Percentiles rank a stretch among this genome's conserved stretches.
phyloP scores from a whole-genome alignment of 2,797 vertebrate genomes.

The Acanthornis magna region DNA sequence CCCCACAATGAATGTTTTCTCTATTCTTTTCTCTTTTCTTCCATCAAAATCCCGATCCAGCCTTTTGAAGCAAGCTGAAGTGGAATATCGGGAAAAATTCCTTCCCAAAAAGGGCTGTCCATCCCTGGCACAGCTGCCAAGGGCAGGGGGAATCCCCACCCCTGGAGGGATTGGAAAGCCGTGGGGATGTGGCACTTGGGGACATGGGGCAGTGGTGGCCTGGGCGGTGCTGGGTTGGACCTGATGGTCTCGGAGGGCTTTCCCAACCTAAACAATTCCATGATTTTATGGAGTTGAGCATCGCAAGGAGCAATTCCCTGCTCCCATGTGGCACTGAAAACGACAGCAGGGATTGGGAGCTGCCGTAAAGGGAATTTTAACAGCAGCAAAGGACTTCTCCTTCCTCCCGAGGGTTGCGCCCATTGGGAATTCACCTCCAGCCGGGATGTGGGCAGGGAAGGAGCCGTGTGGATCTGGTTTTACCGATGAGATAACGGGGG shows the following conservation, averaged over 20 bases:
- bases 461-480: background rate
- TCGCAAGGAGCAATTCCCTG: background rate
- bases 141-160: background rate
- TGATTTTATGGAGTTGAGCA: background rate
- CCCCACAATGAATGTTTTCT: background rate
- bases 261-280: no score
- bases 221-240: background rate
- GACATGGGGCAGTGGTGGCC: no score
- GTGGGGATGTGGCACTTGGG: background rate
- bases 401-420: background rate
- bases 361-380: background rate
- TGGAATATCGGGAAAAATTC: background rate
- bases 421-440: accelerated
- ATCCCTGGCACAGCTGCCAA: no score
- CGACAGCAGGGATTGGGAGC: accelerated
- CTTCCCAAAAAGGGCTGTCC: no score
- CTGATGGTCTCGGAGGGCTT: background rate
- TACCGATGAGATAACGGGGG: background rate
- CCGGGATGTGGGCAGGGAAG: background rate
- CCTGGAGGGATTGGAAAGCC: background rate
- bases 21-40: background rate
- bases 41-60: background rate
- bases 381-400: background rate
- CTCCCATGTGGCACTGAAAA: background rate
- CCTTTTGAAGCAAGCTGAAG: background rate